Percentiles rank a stretch among this genome's conserved stretches.
These are phyloP conservation scores for Marcusenius ussheri DNA, from an alignment of 2,113 vertebrate species.

Conservation along the genomic window DNA sequence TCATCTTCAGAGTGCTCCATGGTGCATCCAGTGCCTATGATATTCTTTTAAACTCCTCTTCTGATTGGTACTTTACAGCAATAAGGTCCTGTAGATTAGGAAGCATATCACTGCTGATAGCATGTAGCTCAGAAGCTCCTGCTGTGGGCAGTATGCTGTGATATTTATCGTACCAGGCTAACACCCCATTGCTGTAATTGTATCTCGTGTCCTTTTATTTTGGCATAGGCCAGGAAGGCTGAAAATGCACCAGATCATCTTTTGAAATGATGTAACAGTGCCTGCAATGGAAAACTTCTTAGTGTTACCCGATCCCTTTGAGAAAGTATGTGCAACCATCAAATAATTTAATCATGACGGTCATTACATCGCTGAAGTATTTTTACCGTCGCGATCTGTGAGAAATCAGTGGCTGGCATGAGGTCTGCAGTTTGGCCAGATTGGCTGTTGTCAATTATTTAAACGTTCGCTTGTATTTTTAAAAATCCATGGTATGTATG, in stretches of 20 bases:
- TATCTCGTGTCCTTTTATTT: background rate
- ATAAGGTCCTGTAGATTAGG: background rate
- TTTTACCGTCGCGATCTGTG: background rate
- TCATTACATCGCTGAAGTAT: background rate
- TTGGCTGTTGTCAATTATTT: background rate
- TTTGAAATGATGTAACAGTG: background rate
- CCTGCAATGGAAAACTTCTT: background rate
- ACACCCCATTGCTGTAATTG: background rate
- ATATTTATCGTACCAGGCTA: no score
- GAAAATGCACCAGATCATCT: background rate
- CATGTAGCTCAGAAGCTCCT: no score
- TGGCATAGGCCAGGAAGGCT: background rate
- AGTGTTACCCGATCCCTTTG: background rate
- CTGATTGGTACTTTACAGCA: background rate
- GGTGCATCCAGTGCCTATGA: background rate
- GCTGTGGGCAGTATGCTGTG: background rate
- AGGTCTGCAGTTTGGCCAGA: background rate
- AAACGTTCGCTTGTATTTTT: background rate
- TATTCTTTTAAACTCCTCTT: background rate
- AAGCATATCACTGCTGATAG: background rate
- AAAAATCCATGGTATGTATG: background rate
- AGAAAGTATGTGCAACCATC: background rate
- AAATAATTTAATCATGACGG: background rate
- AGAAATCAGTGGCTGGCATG: background rate
- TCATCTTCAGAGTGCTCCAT: background rate